A percentile compares a stretch with the other conserved stretches of the same genome.
Evolutionary conservation across 2,113 vertebrate species (phyloP).

Genomic region (Neodontobutis hainanensis): DNA sequence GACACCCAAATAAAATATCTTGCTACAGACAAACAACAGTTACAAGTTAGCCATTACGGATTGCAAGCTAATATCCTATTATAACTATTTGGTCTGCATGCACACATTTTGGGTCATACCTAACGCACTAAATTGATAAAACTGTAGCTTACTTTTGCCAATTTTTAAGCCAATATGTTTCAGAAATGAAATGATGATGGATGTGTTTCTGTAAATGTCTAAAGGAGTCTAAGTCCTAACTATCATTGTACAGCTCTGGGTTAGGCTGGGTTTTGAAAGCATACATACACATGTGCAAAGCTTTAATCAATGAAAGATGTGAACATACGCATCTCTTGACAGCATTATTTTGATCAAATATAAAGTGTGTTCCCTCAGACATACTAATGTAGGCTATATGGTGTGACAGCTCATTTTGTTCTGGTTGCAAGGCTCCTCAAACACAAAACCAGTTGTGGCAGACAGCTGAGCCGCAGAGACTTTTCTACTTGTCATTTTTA

Average conservation of each 20-base stretch:
- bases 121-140: no score
- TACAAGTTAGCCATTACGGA: no score
- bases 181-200: no score
- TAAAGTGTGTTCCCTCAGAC: slow-evolving; percentile 33
- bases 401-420: slow-evolving; percentile 55
- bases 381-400: slow-evolving; percentile 20
- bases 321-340: slow-evolving; percentile 36
- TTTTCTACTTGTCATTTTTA: slow-evolving; percentile 57
- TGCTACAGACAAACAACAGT: no score
- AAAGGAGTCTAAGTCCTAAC: not conserved
- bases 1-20: no score
- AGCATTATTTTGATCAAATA: slow-evolving; percentile 52
- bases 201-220: no score
- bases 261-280: not conserved
- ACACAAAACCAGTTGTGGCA: slow-evolving; percentile 37
- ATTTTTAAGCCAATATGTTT: no score
- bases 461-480: slow-evolving; percentile 34
- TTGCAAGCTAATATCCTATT: no score
- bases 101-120: no score
- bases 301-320: slow-evolving; percentile 3
- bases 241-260: not conserved
- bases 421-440: slow-evolving; percentile 28
- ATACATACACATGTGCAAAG: not conserved
- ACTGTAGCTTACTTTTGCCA: no score
- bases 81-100: no score